These are phyloP conservation scores for Slavum lentiscoides DNA, from an alignment of 2,888 invertebrate species.

Conservation along the genomic window DNA sequence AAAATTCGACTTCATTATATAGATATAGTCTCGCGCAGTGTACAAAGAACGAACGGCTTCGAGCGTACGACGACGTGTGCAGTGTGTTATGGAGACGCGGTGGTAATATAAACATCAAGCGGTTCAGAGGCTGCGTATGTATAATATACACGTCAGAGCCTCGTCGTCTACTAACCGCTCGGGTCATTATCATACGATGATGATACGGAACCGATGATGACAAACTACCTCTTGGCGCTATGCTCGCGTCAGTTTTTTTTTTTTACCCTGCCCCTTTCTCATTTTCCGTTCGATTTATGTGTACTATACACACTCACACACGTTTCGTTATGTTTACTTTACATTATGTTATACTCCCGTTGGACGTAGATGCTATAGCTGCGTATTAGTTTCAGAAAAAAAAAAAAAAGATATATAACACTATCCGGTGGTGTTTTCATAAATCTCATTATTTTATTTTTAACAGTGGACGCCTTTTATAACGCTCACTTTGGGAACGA, in stretches of 20 bases:
- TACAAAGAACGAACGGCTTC: too few species aligned
- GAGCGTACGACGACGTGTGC: background rate
- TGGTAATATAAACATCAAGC: slow-evolving; percentile 40
- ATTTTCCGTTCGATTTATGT: background rate
- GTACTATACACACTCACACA: background rate
- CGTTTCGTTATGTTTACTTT: background rate
- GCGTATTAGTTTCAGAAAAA: too few species aligned
- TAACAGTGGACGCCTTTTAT: too few species aligned
- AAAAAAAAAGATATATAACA: too few species aligned
- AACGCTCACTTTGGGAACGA: too few species aligned
- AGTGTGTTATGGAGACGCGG: background rate
- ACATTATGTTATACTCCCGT: too few species aligned
- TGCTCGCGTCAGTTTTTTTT: slow-evolving; percentile 5
- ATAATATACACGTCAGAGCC: slow-evolving; percentile 20
- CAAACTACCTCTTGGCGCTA: slow-evolving; percentile 46
- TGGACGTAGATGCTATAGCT: too few species aligned
- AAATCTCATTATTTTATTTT: too few species aligned
- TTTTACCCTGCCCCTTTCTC: slow-evolving; percentile 1
- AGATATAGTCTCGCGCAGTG: too few species aligned
- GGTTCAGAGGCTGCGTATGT: background rate
- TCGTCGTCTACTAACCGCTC: too few species aligned
- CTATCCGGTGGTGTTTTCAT: too few species aligned
- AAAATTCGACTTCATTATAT: slow-evolving; percentile 37
- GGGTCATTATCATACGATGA: too few species aligned
- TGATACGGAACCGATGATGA: slow-evolving; percentile 8